Percentiles rank a stretch among this genome's conserved stretches.
Evolutionary conservation across 2,888 invertebrate species (phyloP).

Genomic region (Argyresthia goedartella): DNA sequence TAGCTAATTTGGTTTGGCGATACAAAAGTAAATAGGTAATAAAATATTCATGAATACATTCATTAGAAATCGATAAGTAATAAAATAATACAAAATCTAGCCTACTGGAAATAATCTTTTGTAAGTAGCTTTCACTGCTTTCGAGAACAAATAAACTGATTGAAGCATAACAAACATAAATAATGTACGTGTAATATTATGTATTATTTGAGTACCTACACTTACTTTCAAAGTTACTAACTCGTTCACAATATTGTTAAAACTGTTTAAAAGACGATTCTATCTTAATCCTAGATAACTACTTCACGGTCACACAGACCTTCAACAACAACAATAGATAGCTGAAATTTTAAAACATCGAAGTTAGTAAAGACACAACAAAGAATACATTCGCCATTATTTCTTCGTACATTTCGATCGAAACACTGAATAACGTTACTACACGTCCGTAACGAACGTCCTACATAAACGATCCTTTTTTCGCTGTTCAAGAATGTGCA

Average conservation of each 20-base stretch:
- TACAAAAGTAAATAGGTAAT: constrained; percentile 1
- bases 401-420: no score
- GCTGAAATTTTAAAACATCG: no score
- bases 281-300: no score
- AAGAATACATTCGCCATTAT: no score
- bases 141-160: neutral
- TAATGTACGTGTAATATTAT: neutral
- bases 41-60: constrained; percentile 8
- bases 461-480: no score
- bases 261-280: neutral
- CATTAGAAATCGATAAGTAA: neutral
- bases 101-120: neutral
- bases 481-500: no score
- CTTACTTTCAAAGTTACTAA: neutral
- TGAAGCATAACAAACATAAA: neutral
- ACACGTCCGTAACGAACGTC: no score
- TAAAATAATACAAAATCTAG: constrained; percentile 1
- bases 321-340: no score
- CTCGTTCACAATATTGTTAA: neutral
- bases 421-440: no score
- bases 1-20: neutral
- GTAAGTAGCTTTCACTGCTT: neutral
- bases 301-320: no score
- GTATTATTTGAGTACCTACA: neutral
- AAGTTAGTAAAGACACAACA: no score